Evolutionary conservation across 1,140 invertebrate species (phyloP).

Genomic region (Pogonognathellus flavescens): DNA sequence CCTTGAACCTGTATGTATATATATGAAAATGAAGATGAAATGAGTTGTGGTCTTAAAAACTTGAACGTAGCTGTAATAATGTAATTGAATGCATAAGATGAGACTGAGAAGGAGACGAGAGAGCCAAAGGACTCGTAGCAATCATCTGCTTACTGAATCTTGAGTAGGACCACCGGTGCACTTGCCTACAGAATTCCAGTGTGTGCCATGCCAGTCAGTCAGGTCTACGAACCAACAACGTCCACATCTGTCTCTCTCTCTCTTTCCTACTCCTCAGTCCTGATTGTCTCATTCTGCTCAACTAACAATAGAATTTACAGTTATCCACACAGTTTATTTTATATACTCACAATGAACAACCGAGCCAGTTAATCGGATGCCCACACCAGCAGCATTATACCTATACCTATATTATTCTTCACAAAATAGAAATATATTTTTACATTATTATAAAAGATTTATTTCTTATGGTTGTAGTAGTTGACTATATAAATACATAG

Average conservation of each 20-base stretch:
- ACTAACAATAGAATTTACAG: slow-evolving; percentile 27
- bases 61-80: background rate
- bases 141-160: background rate
- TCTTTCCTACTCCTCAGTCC: background rate
- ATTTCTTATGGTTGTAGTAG: too few species aligned
- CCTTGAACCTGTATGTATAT: slow-evolving; percentile 54
- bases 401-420: background rate
- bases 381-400: background rate
- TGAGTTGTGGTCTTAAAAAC: background rate
- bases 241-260: background rate
- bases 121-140: background rate
- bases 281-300: background rate
- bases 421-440: too few species aligned
- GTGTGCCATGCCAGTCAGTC: background rate
- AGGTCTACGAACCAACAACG: background rate
- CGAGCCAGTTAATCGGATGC: background rate
- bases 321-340: background rate
- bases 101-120: too few species aligned
- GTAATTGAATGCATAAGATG: background rate
- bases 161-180: slow-evolving; percentile 32
- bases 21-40: background rate
- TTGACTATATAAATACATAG: too few species aligned
- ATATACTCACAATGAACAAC: background rate
- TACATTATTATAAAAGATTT: too few species aligned
- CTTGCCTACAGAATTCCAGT: slow-evolving; percentile 46